Evolutionary conservation across 2,113 vertebrate genomes (phyloP), one percentile per base, ranked within the genome.

Genomic region (Puma concolor): DNA sequence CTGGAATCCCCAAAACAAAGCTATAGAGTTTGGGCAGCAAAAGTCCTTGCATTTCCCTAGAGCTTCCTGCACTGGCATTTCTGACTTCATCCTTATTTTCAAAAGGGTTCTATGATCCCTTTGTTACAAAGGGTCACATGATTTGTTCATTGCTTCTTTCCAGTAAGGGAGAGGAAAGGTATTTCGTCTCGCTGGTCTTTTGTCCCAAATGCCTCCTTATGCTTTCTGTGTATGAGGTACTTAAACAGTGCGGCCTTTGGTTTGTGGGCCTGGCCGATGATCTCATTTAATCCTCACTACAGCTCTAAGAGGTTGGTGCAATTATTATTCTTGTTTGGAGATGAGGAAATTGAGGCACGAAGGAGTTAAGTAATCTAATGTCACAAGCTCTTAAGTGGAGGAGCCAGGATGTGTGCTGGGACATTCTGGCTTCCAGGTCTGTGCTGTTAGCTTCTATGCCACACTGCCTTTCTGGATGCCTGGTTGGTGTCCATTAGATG

Each of bases 291-390:
- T 74, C 41, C 15, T 50, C 9, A 64, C 33, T 88, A 25, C 2
- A 91, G 17, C 12, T 31, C 29, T 74, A 81, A 72, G n/a, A 88
- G 10, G 31, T 76, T 96, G n/a, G 17, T 63, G 13, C 29, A 31
- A 38, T 97, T 94, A 38, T 93, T 36, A 91, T 81, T 54, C 38
- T 13, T 90, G 12, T 31, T 69, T 96, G 41, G 64, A 97, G 57
- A 57, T 50, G 60, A 84, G 71, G 54, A 95, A 92, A 63, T 8
- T 66, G 71, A 92, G 44, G 33, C 48, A 60, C 29, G 33, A 25
- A 41, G 63, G 91, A 60, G 6, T 57, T 79, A 71, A 91, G 41
- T 79, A 94, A 86, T 19, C 19, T 50, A 54, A 64, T 63, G 15
- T 57, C 50, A 25, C 31, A 92, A 57, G 36, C 64, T 80, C 23